Evolutionary conservation across 1,140 invertebrate genomes (phyloP), one percentile per base, ranked within the genome.

Genomic region (Mizuhopecten yessoensis): DNA sequence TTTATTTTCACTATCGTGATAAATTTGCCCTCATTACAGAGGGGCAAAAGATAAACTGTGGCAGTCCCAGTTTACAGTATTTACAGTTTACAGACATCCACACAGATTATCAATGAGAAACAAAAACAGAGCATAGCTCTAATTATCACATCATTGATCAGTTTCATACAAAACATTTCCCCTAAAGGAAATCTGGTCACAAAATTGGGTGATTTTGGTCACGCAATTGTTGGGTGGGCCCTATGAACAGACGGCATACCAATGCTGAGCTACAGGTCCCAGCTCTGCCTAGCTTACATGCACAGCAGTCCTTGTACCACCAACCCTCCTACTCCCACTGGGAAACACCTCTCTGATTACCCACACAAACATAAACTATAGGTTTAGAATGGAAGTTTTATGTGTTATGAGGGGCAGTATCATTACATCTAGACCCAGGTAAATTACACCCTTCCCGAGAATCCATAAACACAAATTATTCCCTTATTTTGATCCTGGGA

Each of bases 401-500:
- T 75, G 57, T 75, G 57, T 29, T 75, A 75, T 75, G 29, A n/a
- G 57, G 11, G 0, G n/a, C 15, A 5, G 23, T 75, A 75, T 75
- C 57, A 75, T 75, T 75, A 17, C 17, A 75, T 75, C 57, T 75
- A 1, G 23, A 75, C 57, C 57, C 57, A 75, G 57, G 57, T 75
- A 75, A 29, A 75, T 75, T 75, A 75, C 57, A 75, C 57, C 57
- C 57, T 75, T 29, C n/a, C 1, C 5, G 57, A 75, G 57, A 75
- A 75, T 29, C 57, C 57, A 75, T 75, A 75, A 29, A 75, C 29
- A 75, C 57, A 75, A 75, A 75, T 75, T 75, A 75, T 75, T 49
- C 57, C 57, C 57, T 75, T 75, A 75, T 75, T 75, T 75, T 75
- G 23, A 75, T 75, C 57, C 57, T 75, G 57, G n/a, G 57, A 75